Evolutionary conservation across 2,797 vertebrate species (phyloP).

Genomic region (Sebastes itinus): DNA sequence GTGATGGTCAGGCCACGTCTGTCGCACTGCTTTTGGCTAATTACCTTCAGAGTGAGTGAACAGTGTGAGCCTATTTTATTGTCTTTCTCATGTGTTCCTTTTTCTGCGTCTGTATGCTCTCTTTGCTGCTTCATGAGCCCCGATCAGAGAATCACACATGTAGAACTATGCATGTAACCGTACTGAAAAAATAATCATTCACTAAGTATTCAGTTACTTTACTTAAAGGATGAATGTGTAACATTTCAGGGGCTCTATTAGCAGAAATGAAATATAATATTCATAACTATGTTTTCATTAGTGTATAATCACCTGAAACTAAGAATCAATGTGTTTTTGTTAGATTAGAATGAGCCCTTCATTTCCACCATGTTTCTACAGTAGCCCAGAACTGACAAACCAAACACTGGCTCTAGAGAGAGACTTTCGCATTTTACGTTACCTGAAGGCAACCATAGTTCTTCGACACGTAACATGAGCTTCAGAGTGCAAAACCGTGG

Average conservation of each 20-base stretch:
- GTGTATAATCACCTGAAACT: no score
- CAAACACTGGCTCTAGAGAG: no score
- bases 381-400: no score
- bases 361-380: no score
- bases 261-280: no score
- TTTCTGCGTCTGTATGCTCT: background rate
- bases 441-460: no score
- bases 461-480: no score
- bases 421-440: no score
- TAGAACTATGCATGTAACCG: background rate
- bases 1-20: background rate
- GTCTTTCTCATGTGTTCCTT: background rate
- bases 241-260: accelerated
- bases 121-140: background rate
- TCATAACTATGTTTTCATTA: no score
- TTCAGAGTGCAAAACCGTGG: no score
- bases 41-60: slow-evolving; percentile 14
- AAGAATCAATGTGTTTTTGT: no score
- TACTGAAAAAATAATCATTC: background rate
- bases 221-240: background rate
- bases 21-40: background rate
- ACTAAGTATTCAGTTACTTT: background rate
- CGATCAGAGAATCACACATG: background rate
- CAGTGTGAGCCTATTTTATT: background rate
- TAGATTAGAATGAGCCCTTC: no score